These are phyloP conservation scores for Pica pica DNA, from an alignment of 2,113 vertebrate species.

Conservation along the genomic window DNA sequence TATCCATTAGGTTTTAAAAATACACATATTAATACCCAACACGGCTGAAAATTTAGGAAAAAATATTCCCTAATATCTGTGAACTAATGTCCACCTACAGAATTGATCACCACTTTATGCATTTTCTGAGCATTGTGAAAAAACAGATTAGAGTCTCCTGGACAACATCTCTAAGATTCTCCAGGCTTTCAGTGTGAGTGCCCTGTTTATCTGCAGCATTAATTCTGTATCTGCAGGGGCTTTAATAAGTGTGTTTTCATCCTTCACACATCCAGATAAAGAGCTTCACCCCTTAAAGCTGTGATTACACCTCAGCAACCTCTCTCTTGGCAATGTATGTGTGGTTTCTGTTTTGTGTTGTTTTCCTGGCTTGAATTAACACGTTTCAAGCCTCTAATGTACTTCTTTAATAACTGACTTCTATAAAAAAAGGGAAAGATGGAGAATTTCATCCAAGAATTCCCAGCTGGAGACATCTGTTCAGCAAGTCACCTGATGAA, in stretches of 20 bases:
- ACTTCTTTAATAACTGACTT: slow-evolving; percentile 39
- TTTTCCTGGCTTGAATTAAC: slow-evolving; percentile 32
- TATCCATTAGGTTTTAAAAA: neutral
- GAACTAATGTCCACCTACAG: neutral
- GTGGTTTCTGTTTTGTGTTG: slow-evolving; percentile 35
- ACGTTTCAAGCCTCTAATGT: slow-evolving; percentile 2
- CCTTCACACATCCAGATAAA: neutral
- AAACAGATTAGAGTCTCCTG: neutral
- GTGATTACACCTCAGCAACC: slow-evolving; percentile 23
- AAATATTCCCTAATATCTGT: neutral
- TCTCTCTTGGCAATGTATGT: neutral
- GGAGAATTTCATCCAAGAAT: slow-evolving; percentile 34
- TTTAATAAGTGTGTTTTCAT: slow-evolving; percentile 4
- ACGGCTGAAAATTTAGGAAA: neutral
- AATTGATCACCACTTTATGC: neutral
- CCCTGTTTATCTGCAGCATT: neutral
- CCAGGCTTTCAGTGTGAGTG: neutral
- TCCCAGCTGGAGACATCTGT: slow-evolving; percentile 66
- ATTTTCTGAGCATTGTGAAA: neutral
- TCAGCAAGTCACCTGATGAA: slow-evolving; percentile 66
- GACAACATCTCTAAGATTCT: neutral
- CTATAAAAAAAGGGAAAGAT: slow-evolving; percentile 1
- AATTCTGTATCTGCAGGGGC: neutral
- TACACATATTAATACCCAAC: accelerated
- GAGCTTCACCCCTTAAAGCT: slow-evolving; percentile 5